phyloP scores from a whole-genome alignment of 2,797 vertebrate species.

The Tenualosa ilisha region DNA sequence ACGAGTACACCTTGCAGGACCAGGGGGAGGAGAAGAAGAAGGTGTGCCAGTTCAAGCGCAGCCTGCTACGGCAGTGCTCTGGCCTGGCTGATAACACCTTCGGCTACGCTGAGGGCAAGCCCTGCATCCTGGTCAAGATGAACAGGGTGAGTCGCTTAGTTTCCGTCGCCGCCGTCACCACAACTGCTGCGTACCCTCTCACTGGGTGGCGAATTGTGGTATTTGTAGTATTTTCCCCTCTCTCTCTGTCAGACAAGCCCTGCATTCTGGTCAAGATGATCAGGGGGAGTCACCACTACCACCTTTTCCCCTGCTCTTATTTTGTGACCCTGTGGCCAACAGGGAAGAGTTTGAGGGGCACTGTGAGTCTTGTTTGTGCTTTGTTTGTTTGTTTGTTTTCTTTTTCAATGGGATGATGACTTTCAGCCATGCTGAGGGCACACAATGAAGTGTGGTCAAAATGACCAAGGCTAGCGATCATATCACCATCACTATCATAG shows the following conservation, averaged over 20 bases:
- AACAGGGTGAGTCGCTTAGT: constrained; percentile 82
- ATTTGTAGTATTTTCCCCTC: neutral
- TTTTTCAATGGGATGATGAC: too few relatives aligned
- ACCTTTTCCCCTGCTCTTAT: neutral
- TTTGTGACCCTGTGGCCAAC: neutral
- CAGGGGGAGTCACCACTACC: constrained; percentile 76
- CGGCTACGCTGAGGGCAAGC: constrained; percentile 82
- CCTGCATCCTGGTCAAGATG: constrained; percentile 91
- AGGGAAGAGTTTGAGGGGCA: too few relatives aligned
- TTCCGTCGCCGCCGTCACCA: too few relatives aligned
- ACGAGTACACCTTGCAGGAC: constrained; percentile 64
- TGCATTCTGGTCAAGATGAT: constrained; percentile 93
- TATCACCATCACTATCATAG: too few relatives aligned
- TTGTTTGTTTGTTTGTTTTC: too few relatives aligned
- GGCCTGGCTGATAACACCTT: constrained; percentile 79
- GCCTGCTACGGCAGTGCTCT: constrained; percentile 77
- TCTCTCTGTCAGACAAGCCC: constrained; percentile 68
- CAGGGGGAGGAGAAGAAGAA: constrained; percentile 67
- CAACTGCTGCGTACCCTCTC: too few relatives aligned
- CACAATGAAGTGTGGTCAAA: too few relatives aligned
- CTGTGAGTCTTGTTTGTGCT: too few relatives aligned
- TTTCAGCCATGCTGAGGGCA: too few relatives aligned
- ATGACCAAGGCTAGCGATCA: too few relatives aligned
- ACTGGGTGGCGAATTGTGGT: neutral
- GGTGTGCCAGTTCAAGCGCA: constrained; percentile 83